Base-by-base conservation (phyloP, 2,888 invertebrate species). In the Drosophila conformis region DNA sequence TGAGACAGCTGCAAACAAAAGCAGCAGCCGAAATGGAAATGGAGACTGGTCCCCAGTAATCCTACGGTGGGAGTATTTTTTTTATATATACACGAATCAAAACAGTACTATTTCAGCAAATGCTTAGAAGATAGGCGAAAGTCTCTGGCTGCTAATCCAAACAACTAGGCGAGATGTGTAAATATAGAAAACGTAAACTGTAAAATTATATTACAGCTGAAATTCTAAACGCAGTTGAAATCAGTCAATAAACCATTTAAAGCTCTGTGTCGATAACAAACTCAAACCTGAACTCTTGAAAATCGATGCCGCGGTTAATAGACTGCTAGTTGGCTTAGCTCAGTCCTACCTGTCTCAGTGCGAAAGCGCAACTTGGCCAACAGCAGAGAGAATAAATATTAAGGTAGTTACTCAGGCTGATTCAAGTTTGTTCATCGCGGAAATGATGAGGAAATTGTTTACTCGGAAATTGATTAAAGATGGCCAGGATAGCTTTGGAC, bases 371-470 rank as follows among this genome's bases (percentile, higher is more conserved):
- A n/a, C 38, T 27, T 36, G 8, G 21, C n/a, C 35, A 35, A 11
- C 4, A n/a, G 15, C 31, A 38, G 49, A n/a, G 49, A 52, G 36
- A 38, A 46, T 58, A 56, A 60, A 58, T 58, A 40, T 54, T 18
- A 15, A 15, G 51, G 33, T 18, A 42, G 57, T 31, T 57, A 57
- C 52, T 52, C 38, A 65, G 56, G 52, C 60, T 40, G 65, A 54
- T 54, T 38, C 46, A 46, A 62, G 61, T 35, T 57, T 15, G 38
- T 46, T 62, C 66, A 29, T 51, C 56, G 60, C 81, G 87, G 82
- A 85, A 89, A 87, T 83, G 69, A 81, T 72, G 63, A 76, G 73
- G 80, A 89, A 89, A 89, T 89, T 87, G 84, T 83, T 70, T 76
- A 74, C 78, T 71, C 61, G 66, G 49, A 75, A 89, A 85, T 85